phyloP scores from a whole-genome alignment of 1,140 invertebrate species.

The Paraescarpia echinospica region DNA sequence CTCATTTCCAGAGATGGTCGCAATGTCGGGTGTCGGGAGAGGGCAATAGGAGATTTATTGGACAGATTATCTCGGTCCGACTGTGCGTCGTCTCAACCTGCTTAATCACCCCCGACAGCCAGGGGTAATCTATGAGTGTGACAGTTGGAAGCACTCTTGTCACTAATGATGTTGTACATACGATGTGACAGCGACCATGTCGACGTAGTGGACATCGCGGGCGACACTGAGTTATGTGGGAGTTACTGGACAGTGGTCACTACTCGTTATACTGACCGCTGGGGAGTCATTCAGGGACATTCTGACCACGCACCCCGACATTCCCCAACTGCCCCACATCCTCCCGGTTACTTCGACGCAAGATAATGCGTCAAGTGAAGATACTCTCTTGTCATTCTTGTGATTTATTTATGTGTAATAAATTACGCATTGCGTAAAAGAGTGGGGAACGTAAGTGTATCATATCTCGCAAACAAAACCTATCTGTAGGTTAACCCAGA shows the following conservation, averaged over 20 bases:
- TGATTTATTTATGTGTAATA: background rate
- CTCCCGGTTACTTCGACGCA: background rate
- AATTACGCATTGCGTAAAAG: background rate
- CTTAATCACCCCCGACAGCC: background rate
- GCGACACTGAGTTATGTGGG: background rate
- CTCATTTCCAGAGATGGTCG: background rate
- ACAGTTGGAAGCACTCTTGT: background rate
- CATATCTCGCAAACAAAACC: too few relatives aligned
- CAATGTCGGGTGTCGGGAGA: background rate
- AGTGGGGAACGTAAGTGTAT: background rate
- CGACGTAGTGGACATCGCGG: background rate
- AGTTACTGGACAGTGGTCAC: background rate
- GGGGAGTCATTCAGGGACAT: background rate
- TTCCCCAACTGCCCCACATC: background rate
- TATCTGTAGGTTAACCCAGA: too few relatives aligned
- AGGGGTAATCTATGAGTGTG: background rate
- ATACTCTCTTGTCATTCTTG: background rate
- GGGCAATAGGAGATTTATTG: background rate
- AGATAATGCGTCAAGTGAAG: background rate
- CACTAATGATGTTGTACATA: background rate
- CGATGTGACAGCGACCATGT: background rate
- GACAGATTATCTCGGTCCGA: background rate
- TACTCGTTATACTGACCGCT: background rate
- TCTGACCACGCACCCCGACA: background rate
- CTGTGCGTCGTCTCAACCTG: background rate